A percentile compares a stretch with the other conserved stretches of the same genome.
phyloP scores from a whole-genome alignment of 2,888 invertebrate species.

The Polydesmus complanatus region DNA sequence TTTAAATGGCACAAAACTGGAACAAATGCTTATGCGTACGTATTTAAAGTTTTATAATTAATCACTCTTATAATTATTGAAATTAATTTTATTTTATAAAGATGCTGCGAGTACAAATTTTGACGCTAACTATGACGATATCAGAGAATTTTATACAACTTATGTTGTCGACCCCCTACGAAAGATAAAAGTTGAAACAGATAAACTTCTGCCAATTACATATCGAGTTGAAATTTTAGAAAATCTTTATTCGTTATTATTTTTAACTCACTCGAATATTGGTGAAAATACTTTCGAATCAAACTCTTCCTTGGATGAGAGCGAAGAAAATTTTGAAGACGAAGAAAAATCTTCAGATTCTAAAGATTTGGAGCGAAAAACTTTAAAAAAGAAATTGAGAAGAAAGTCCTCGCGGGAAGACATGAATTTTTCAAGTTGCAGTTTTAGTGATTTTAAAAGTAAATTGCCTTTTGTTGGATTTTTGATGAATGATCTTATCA shows the following conservation, averaged over 20 bases:
- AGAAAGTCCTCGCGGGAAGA: not conserved
- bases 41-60: not conserved
- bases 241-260: slow-evolving; percentile 11
- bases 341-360: not conserved
- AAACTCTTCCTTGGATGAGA: not conserved
- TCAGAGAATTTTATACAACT: too few species aligned
- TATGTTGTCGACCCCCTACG: too few species aligned
- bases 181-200: not conserved
- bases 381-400: too few species aligned
- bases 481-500: not conserved
- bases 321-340: slow-evolving; percentile 10
- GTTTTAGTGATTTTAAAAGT: not conserved
- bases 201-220: not conserved
- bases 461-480: slow-evolving; percentile 3
- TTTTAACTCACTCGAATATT: slow-evolving; percentile 3
- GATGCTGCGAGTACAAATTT: not conserved
- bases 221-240: slow-evolving; percentile 13
- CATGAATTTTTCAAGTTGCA: not conserved
- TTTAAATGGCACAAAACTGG: not conserved
- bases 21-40: not conserved
- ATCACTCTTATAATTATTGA: not conserved
- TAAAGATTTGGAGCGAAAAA: not conserved
- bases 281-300: not conserved
- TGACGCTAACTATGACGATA: too few species aligned
- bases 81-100: not conserved